Evolutionary conservation across 2,888 invertebrate genomes (phyloP).

Genomic region (Ectemnius continuus): DNA sequence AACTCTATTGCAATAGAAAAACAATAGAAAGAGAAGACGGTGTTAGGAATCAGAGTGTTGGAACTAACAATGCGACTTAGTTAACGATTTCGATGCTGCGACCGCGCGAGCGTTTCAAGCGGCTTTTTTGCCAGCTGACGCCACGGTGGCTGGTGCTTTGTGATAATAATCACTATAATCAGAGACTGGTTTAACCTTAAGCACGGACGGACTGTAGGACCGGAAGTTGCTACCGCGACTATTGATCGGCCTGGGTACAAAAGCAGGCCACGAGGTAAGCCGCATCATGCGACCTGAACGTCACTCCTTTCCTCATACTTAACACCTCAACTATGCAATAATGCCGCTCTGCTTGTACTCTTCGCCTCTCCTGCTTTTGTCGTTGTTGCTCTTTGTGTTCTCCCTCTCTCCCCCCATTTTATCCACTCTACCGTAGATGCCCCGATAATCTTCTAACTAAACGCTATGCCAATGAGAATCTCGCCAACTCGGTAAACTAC

Average conservation of each 20-base stretch:
- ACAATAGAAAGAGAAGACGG: background rate
- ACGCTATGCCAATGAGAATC: constrained; percentile 3
- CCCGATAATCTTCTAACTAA: background rate
- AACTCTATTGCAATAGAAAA: background rate
- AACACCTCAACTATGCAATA: constrained; percentile 28
- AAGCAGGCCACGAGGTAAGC: constrained; percentile 73
- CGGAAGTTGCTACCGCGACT: constrained; percentile 68
- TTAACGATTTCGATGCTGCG: constrained; percentile 29
- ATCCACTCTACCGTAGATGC: too few relatives aligned
- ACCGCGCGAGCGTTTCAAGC: constrained; percentile 3
- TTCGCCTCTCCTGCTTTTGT: background rate
- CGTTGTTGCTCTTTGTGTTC: constrained; percentile 1
- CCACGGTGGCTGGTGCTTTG: constrained; percentile 20
- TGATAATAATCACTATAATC: constrained; percentile 41
- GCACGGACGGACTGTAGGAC: constrained; percentile 64
- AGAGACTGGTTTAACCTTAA: constrained; percentile 55
- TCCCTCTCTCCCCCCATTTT: background rate
- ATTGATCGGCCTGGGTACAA: constrained; percentile 70
- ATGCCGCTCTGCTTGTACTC: constrained; percentile 26
- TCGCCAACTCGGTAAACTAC: background rate
- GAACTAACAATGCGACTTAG: background rate
- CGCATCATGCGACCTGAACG: constrained; percentile 66
- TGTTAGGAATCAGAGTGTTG: background rate
- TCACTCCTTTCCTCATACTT: constrained; percentile 58
- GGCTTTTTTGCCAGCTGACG: constrained; percentile 21